These are phyloP conservation scores for Nineta flava DNA, from an alignment of 2,888 invertebrate genomes.

Conservation along the genomic window DNA sequence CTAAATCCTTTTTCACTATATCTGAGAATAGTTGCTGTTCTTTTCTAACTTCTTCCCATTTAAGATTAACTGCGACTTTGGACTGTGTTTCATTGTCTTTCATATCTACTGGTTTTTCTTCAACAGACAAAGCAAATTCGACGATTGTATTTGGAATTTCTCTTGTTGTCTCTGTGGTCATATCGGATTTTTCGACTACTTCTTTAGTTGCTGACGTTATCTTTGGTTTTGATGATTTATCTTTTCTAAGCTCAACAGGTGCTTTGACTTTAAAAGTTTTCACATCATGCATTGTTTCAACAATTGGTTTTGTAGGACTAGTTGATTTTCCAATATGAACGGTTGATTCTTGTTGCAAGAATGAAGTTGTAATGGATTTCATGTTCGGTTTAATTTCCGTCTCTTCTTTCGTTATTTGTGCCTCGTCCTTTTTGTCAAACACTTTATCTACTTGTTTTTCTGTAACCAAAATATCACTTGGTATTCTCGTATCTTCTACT, in stretches of 20 bases:
- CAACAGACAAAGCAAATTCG: slow-evolving; percentile 23
- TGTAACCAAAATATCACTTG: too few species aligned
- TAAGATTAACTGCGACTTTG: slow-evolving; percentile 20
- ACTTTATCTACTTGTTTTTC: too few species aligned
- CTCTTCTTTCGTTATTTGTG: too few species aligned
- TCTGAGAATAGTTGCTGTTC: slow-evolving; percentile 8
- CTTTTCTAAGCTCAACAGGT: not conserved
- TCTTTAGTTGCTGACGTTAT: not conserved
- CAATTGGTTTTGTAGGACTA: not conserved
- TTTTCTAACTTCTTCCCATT: slow-evolving; percentile 20
- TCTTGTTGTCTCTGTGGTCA: slow-evolving; percentile 17
- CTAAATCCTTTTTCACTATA: slow-evolving; percentile 21
- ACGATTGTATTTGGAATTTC: slow-evolving; percentile 21
- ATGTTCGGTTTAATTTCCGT: not conserved
- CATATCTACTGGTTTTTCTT: slow-evolving; percentile 27
- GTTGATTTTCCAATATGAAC: not conserved
- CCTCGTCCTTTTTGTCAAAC: too few species aligned
- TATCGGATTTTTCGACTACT: not conserved
- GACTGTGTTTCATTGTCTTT: slow-evolving; percentile 25
- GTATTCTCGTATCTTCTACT: too few species aligned
- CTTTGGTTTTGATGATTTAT: not conserved
- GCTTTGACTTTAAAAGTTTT: not conserved
- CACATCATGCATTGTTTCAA: slow-evolving; percentile 3
- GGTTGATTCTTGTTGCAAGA: not conserved
- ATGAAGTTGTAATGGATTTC: not conserved